Evolutionary conservation across 2,888 invertebrate genomes (phyloP), one percentile per base, ranked within the genome.

Genomic region (Oscheius myriophilus): DNA sequence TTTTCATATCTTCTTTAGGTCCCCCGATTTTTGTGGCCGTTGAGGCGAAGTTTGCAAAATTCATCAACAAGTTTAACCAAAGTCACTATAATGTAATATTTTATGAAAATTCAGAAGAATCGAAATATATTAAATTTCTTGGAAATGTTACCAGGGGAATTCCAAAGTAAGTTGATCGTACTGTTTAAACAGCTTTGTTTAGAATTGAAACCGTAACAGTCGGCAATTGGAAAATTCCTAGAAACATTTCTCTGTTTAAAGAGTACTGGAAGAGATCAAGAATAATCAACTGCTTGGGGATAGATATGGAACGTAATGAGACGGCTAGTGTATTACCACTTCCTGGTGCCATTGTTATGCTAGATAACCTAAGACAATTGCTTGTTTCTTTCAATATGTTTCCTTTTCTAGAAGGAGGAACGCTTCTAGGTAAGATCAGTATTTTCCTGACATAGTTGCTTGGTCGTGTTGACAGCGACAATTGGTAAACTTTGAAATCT

Each of bases 321-420:
- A n/a, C 43, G 21, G n/a, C 23, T 33, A 53, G 42, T 1, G 12
- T 59, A 46, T 18, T 42, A 57, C 54, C 51, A 46, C 18, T 54
- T 43, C 26, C 54, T 62, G 51, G 54, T 1, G 61, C 72, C 2
- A 11, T 64, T 1, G 54, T 3, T 7, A 26, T 49, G 1, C 14
- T 72, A 39, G 53, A 66, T 21, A 45, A 21, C 6, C 58, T 72
- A 11, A 69, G 69, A 0, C 66, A 72, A 12, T 43, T 52, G 6
- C 26, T 72, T 2, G 41, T 70, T 6, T 43, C 51, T 9, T 42
- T 46, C 16, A 45, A 41, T 9, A 72, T 72, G 70, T 72, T 59
- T 23, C 64, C 70, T 33, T 72, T 72, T 46, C n/a, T 72, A 14
- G 67, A 63, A 9, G 69, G 69, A 12, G 72, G 72, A 7, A 72